These are phyloP conservation scores for Monopterus albus DNA, from an alignment of 2,113 vertebrate species.

Conservation along the genomic window DNA sequence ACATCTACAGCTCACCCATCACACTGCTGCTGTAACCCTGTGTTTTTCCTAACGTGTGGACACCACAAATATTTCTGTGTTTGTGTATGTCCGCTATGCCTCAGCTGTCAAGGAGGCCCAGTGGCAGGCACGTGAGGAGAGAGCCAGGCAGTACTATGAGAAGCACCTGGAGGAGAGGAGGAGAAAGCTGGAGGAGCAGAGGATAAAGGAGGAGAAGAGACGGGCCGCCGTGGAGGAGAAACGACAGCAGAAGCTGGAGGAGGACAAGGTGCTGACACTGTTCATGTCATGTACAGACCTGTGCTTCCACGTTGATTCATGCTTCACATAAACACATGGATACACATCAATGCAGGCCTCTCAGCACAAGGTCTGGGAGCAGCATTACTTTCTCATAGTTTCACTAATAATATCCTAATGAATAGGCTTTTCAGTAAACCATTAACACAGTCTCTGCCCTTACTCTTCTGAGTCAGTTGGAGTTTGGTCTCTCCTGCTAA, in stretches of 20 bases:
- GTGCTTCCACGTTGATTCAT: background rate
- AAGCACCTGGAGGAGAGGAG: constrained; percentile 90
- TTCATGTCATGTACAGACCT: background rate
- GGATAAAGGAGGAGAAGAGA: constrained; percentile 89
- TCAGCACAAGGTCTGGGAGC: background rate
- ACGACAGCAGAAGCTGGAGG: constrained; percentile 89
- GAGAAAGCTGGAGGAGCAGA: constrained; percentile 91
- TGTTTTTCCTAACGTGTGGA: constrained; percentile 6
- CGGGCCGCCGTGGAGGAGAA: constrained; percentile 93
- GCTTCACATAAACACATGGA: background rate
- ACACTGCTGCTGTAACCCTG: constrained; percentile 42
- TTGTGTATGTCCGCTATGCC: constrained; percentile 12
- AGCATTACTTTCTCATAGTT: background rate
- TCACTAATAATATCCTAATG: background rate
- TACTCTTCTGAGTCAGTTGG: constrained; percentile 7
- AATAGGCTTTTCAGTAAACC: constrained; percentile 10
- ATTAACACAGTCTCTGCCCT: background rate
- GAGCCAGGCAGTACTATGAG: constrained; percentile 91
- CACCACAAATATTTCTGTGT: no score
- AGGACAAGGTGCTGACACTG: constrained; percentile 86
- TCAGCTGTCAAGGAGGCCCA: constrained; percentile 88
- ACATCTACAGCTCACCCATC: constrained; percentile 58
- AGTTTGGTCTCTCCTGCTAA: constrained; percentile 14
- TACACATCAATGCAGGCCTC: background rate
- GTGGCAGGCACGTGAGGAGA: constrained; percentile 91